These are phyloP conservation scores for Sander lucioperca DNA, from an alignment of 2,113 vertebrate species.

Conservation along the genomic window DNA sequence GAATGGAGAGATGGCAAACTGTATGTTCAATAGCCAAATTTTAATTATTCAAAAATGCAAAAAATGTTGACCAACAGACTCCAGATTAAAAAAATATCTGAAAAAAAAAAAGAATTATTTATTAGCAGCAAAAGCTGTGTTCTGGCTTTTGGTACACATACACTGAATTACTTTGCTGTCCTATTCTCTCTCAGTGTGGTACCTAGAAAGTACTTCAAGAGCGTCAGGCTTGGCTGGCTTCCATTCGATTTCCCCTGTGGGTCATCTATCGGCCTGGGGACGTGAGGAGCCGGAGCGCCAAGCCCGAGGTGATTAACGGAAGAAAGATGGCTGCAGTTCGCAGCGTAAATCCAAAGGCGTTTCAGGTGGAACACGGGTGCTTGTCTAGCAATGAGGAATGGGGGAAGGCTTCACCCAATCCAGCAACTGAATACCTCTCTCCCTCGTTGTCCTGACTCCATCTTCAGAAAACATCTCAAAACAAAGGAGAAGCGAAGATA, in stretches of 20 bases:
- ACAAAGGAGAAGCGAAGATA: conserved; percentile 11
- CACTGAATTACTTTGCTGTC: conserved; percentile 47
- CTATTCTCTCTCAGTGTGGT: conserved; percentile 45
- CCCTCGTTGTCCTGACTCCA: conserved; percentile 32
- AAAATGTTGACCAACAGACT: not conserved
- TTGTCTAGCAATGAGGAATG: conserved; percentile 83
- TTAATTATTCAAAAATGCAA: not conserved
- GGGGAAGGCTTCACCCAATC: conserved; percentile 65
- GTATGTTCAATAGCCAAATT: not conserved
- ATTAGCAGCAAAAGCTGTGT: conserved; percentile 9
- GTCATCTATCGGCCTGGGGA: conserved; percentile 78
- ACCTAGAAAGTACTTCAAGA: conserved; percentile 68
- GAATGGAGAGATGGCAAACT: not conserved
- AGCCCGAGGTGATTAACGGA: conserved; percentile 80
- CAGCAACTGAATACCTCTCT: conserved; percentile 72
- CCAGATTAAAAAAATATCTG: not conserved
- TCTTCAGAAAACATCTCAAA: conserved; percentile 19
- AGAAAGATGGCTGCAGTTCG: conserved; percentile 77
- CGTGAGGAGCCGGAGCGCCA: conserved; percentile 61
- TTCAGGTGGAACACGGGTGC: conserved; percentile 77
- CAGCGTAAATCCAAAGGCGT: conserved; percentile 80
- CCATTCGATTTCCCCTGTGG: conserved; percentile 83
- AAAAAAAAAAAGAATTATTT: not conserved
- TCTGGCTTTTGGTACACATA: conserved; percentile 21
- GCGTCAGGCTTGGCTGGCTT: conserved; percentile 74